Percentiles rank a stretch among this genome's conserved stretches.
Conservation (phyloP, 2,888 invertebrate genomes). For the Amblyteles armatorius region DNA sequence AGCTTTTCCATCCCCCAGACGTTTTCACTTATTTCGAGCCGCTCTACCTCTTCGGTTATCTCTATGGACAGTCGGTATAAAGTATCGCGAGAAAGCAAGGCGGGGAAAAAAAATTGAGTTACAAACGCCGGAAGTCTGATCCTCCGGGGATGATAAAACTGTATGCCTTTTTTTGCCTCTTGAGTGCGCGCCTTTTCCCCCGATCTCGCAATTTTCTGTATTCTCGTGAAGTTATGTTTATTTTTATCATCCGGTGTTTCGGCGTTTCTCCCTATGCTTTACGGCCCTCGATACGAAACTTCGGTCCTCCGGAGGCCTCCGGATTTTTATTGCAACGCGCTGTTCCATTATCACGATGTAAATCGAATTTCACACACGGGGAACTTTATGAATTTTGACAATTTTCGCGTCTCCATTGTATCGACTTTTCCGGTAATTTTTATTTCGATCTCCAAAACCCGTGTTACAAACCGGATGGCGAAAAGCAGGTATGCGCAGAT, state of each 20-base stretch:
- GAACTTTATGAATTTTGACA: too few relatives aligned
- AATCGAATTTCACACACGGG: too few relatives aligned
- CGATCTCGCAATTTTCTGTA: conserved; percentile 10
- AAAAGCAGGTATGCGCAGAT: too few relatives aligned
- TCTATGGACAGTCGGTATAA: not conserved
- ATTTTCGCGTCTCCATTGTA: too few relatives aligned
- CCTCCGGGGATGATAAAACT: conserved; percentile 48
- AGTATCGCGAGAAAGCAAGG: not conserved
- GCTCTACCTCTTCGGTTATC: conserved; percentile 48
- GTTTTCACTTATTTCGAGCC: conserved; percentile 33
- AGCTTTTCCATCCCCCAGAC: conserved; percentile 21
- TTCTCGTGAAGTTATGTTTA: conserved; percentile 30
- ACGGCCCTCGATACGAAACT: conserved; percentile 15
- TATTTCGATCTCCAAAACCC: too few relatives aligned
- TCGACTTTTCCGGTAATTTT: too few relatives aligned
- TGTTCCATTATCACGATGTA: too few relatives aligned
- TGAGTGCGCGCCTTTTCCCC: too few relatives aligned
- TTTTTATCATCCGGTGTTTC: conserved; percentile 34
- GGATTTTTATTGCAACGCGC: too few relatives aligned
- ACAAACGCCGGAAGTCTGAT: conserved; percentile 31
- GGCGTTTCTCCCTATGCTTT: not conserved
- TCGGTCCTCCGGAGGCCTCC: conserved; percentile 11
- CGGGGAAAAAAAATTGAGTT: conserved; percentile 13
- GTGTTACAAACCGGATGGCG: too few relatives aligned
- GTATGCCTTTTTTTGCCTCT: conserved; percentile 7